Evolutionary conservation across 35 echinoderm and acorn worm species (phyloP).

Genomic region (Ophioderma brevispina): DNA sequence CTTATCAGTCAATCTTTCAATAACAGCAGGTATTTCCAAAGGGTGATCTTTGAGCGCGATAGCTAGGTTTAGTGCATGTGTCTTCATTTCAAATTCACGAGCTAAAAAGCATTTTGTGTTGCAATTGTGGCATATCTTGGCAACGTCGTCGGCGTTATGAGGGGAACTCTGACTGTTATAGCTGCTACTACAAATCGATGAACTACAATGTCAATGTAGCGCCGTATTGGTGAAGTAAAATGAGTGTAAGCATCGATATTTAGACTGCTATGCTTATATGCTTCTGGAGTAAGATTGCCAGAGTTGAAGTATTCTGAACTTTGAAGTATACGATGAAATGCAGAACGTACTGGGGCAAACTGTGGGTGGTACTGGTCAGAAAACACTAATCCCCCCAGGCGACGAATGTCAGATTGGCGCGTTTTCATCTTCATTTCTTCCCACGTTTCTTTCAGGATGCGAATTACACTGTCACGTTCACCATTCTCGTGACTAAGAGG

Average conservation of each 20-base stretch:
- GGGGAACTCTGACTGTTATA: constrained; percentile 38
- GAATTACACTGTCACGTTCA: neutral
- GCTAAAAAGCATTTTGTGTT: constrained; percentile 51
- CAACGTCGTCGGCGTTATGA: constrained; percentile 52
- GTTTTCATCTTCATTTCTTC: neutral
- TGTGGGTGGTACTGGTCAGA: constrained; percentile 80
- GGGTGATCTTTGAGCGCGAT: constrained; percentile 55
- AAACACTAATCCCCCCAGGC: constrained; percentile 30
- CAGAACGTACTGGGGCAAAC: constrained; percentile 59
- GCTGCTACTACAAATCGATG: constrained; percentile 74
- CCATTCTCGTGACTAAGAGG: neutral
- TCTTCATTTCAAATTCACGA: constrained; percentile 59
- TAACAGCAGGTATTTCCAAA: constrained; percentile 13
- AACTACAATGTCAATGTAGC: constrained; percentile 88
- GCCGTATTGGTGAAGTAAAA: constrained; percentile 90
- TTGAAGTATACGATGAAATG: constrained; percentile 50
- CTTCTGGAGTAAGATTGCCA: constrained; percentile 16
- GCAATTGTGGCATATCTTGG: constrained; percentile 66
- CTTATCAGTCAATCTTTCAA: constrained; percentile 37
- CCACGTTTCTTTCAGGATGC: constrained; percentile 6
- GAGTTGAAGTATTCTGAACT: constrained; percentile 55
- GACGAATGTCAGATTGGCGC: neutral
- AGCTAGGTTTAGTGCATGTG: constrained; percentile 53
- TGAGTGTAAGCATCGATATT: constrained; percentile 73
- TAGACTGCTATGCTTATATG: constrained; percentile 51